Evolutionary conservation across 2,797 vertebrate genomes (phyloP).

Genomic region (Limnodromus scolopaceus): DNA sequence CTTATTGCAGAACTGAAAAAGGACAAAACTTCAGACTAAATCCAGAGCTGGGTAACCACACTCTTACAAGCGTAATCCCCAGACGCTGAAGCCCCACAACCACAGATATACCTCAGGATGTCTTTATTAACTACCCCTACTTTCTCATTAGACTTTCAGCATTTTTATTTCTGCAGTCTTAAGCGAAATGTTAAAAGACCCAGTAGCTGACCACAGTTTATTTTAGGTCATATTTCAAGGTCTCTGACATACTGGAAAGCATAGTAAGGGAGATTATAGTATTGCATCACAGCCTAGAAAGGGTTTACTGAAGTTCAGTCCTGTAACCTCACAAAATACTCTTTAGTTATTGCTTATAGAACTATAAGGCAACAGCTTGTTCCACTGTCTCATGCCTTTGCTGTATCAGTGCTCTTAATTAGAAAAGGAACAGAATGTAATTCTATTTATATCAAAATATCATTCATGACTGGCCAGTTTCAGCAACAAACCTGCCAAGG

Average conservation of each 20-base stretch:
- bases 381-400: not conserved
- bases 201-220: constrained; percentile 35
- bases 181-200: not conserved
- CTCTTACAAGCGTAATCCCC: not conserved
- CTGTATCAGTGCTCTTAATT: not conserved
- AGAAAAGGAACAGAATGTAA: not conserved
- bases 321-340: constrained; percentile 17
- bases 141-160: not conserved
- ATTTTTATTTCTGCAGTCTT: not conserved
- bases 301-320: constrained; percentile 48
- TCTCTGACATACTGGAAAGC: constrained; percentile 48
- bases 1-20: not conserved
- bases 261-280: not conserved
- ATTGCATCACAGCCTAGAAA: constrained; percentile 41
- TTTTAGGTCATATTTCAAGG: constrained; percentile 49
- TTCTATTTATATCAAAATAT: constrained; percentile 41
- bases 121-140: not conserved
- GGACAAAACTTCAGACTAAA: not conserved
- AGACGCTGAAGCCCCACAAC: not conserved
- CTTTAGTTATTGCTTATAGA: not conserved
- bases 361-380: not conserved
- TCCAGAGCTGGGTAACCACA: not conserved
- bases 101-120: not conserved
- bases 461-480: not conserved
- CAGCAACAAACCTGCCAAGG: not conserved